Evolutionary conservation across 2,797 vertebrate species (phyloP), one percentile per base, ranked within the genome.

Genomic region (Melanotaenia nigrans): DNA sequence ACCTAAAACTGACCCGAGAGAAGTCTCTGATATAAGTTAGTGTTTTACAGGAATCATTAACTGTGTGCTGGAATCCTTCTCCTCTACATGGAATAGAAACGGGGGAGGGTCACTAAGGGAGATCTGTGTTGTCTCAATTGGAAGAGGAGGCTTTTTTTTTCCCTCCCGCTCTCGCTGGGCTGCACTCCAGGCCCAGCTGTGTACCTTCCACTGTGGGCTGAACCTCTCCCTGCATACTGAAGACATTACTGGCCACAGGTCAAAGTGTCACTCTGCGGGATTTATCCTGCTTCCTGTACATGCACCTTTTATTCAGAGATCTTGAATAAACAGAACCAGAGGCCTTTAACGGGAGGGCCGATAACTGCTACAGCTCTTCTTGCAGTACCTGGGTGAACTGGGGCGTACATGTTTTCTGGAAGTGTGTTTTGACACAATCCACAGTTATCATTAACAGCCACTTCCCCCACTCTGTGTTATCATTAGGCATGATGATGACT

Each of bases 201-300:
- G 88, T 82, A 90, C 85, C 85, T 86, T 88, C 85, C 85, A 85
- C 58, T 57, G 84, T 91, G 87, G 91, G 91, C 86, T 73, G 78
- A 85, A 81, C 87, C 85, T 85, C 88, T 91, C 90, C 83, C 87
- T 88, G 84, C 91, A 93, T 90, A 90, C 90, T 93, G 92, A 92
- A 92, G 85, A 86, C 87, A 92, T 93, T 91, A 92, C 78, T 84
- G 89, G 84, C 87, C 77, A 69, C 64, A 78, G 91, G 93, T 92
- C 91, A 88, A 71, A 71, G 77, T 88, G 85, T 88, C 73, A 79
- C 85, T 76, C 85, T 79, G 83, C 64, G 72, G 82, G 88, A 82
- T 49, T 66, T 30, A 61, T 75, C 55, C 81, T 56, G 55, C 77
- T 73, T 81, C 77, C 70, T 55, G 9, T 47, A 65, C 75, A 73